These are phyloP conservation scores for Parnassius orleans DNA, from an alignment of 2,888 invertebrate genomes.

Conservation along the genomic window DNA sequence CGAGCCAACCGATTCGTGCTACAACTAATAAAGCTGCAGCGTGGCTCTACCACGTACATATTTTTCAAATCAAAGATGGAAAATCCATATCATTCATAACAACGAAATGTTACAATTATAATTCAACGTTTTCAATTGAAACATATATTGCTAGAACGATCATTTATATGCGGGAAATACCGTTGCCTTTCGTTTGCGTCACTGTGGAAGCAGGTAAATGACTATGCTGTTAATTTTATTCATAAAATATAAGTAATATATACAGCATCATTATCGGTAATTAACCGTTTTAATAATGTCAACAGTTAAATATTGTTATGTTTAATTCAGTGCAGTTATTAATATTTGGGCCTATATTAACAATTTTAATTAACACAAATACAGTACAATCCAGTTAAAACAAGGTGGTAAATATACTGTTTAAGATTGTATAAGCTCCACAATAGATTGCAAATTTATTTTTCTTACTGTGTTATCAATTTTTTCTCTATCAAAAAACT, in stretches of 20 bases:
- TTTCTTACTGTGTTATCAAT: too few species aligned
- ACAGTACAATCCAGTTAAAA: too few species aligned
- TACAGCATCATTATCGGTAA: constrained; percentile 6
- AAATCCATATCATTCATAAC: constrained; percentile 11
- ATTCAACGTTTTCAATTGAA: constrained; percentile 17
- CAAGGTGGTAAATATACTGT: too few species aligned
- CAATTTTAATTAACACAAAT: too few species aligned
- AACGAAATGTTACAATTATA: constrained; percentile 18
- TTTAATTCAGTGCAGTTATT: constrained; percentile 10
- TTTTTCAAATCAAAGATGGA: constrained; percentile 15
- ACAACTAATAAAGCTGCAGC: too few species aligned
- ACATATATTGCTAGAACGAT: constrained; percentile 33
- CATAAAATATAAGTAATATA: constrained; percentile 16
- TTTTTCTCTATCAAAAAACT: too few species aligned
- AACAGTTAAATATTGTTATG: not conserved
- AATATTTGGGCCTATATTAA: not conserved
- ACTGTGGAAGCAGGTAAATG: constrained; percentile 32
- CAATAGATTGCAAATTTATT: too few species aligned
- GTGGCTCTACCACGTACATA: not conserved
- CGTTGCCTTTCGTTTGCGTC: constrained; percentile 46
- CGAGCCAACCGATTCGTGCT: too few species aligned
- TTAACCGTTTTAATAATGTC: not conserved
- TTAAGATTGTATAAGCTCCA: too few species aligned
- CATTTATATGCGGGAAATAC: constrained; percentile 42
- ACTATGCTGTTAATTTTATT: constrained; percentile 22